phyloP scores from a whole-genome alignment of 1,140 invertebrate genomes.

The Bombus confusus region DNA sequence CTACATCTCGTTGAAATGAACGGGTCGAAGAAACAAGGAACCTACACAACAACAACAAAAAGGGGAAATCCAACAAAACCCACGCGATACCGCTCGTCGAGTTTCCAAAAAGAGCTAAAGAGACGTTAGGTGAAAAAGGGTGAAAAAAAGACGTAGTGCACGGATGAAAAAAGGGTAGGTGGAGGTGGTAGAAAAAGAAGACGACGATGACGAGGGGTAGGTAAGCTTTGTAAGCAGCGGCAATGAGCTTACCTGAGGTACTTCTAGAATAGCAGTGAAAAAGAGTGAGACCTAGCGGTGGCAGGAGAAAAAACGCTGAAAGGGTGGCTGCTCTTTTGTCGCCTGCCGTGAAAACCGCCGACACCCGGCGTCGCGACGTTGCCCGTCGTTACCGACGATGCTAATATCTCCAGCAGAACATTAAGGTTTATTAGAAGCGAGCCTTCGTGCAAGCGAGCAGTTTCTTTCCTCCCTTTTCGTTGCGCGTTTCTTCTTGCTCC shows the following conservation, averaged over 20 bases:
- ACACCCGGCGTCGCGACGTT: slow-evolving; percentile 27
- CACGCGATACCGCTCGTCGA: background rate
- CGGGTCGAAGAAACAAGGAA: background rate
- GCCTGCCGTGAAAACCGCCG: slow-evolving; percentile 14
- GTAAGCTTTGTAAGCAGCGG: slow-evolving; percentile 48
- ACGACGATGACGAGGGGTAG: slow-evolving; percentile 2
- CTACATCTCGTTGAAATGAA: background rate
- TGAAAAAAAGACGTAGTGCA: background rate
- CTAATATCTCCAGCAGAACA: slow-evolving; percentile 41
- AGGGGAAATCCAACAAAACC: background rate
- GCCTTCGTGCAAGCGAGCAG: slow-evolving; percentile 20
- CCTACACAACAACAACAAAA: background rate
- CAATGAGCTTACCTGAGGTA: slow-evolving; percentile 51
- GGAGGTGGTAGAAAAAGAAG: background rate
- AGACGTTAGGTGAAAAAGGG: slow-evolving; percentile 4
- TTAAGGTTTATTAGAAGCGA: slow-evolving; percentile 48
- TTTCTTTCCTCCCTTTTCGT: background rate
- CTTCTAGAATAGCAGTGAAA: slow-evolving; percentile 33
- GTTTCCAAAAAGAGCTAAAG: background rate
- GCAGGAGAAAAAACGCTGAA: slow-evolving; percentile 13
- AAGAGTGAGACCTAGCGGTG: slow-evolving; percentile 31
- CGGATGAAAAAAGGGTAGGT: no score
- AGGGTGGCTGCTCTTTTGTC: slow-evolving; percentile 41
- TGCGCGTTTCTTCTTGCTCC: background rate
- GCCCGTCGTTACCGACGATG: slow-evolving; percentile 22